Evolutionary conservation across 2,888 invertebrate species (phyloP).

Genomic region (Cheilosia soror): DNA sequence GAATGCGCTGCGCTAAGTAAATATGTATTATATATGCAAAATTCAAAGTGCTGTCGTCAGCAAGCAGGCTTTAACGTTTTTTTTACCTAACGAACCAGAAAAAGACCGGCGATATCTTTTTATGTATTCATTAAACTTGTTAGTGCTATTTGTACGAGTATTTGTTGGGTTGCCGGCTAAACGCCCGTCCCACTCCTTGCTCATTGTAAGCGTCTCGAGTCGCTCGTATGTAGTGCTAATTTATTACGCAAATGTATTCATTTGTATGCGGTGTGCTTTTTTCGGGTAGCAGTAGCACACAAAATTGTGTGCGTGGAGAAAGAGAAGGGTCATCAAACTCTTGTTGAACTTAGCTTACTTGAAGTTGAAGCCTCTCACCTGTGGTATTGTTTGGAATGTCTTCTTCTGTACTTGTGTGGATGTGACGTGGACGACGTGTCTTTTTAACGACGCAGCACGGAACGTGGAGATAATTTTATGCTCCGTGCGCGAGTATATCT

Average conservation of each 20-base stretch:
- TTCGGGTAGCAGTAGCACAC: slow-evolving; percentile 42
- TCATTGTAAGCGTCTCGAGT: slow-evolving; percentile 9
- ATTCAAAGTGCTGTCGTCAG: slow-evolving; percentile 27
- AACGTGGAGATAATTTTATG: too few species aligned
- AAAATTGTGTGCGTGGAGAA: slow-evolving; percentile 17
- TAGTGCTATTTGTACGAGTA: slow-evolving; percentile 59
- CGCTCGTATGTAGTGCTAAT: slow-evolving; percentile 76
- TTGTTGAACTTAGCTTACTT: slow-evolving; percentile 72
- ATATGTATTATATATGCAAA: slow-evolving; percentile 5
- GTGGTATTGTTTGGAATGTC: slow-evolving; percentile 59
- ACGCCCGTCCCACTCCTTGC: slow-evolving; percentile 9
- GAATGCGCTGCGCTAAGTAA: slow-evolving; percentile 47
- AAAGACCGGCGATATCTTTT: slow-evolving; percentile 61
- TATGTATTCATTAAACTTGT: slow-evolving; percentile 77
- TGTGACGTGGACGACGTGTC: slow-evolving; percentile 34
- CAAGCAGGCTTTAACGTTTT: slow-evolving; percentile 1
- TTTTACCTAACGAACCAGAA: background rate
- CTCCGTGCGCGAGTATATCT: too few species aligned
- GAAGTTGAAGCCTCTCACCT: slow-evolving; percentile 64
- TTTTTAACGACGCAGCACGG: too few species aligned
- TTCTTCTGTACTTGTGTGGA: slow-evolving; percentile 37
- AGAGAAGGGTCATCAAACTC: slow-evolving; percentile 68
- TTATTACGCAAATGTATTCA: slow-evolving; percentile 78
- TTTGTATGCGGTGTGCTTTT: slow-evolving; percentile 76
- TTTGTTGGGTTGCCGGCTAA: slow-evolving; percentile 55